A percentile compares a stretch with the other conserved stretches of the same genome.
phyloP scores from a whole-genome alignment of 1,140 invertebrate species.

The Cryptotermes secundus region DNA sequence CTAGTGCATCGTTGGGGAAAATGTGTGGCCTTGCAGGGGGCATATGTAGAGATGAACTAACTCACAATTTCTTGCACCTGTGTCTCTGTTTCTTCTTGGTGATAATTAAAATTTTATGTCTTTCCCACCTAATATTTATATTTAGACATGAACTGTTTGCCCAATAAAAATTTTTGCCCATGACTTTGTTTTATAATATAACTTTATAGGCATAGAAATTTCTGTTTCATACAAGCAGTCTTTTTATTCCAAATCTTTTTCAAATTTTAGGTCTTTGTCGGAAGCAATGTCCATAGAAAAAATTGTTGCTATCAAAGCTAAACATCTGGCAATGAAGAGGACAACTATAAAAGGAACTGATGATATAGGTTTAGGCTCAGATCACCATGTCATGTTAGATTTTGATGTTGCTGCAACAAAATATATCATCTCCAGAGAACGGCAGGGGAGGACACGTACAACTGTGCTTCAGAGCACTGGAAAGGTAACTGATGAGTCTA shows the following conservation, averaged over 20 bases:
- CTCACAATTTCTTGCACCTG: too few relatives aligned
- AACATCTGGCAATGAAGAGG: conserved; percentile 93
- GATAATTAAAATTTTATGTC: too few relatives aligned
- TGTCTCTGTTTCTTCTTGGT: too few relatives aligned
- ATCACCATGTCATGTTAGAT: conserved; percentile 86
- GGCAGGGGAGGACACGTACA: conserved; percentile 92
- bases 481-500: conserved; percentile 61
- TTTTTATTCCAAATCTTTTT: conserved; percentile 41
- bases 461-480: conserved; percentile 94
- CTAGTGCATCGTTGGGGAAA: too few relatives aligned
- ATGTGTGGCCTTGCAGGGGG: too few relatives aligned
- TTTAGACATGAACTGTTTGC: too few relatives aligned
- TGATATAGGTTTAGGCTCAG: conserved; percentile 77
- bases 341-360: conserved; percentile 96
- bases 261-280: conserved; percentile 74
- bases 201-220: too few relatives aligned
- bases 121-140: background rate
- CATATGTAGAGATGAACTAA: too few relatives aligned
- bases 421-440: conserved; percentile 91
- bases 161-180: too few relatives aligned
- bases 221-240: conserved; percentile 43
- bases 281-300: conserved; percentile 97
- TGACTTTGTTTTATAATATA: too few relatives aligned
- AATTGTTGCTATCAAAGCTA: conserved; percentile 98
- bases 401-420: conserved; percentile 95